phyloP scores from a whole-genome alignment of 2,113 vertebrate species.

The Tragelaphus buxtoni region DNA sequence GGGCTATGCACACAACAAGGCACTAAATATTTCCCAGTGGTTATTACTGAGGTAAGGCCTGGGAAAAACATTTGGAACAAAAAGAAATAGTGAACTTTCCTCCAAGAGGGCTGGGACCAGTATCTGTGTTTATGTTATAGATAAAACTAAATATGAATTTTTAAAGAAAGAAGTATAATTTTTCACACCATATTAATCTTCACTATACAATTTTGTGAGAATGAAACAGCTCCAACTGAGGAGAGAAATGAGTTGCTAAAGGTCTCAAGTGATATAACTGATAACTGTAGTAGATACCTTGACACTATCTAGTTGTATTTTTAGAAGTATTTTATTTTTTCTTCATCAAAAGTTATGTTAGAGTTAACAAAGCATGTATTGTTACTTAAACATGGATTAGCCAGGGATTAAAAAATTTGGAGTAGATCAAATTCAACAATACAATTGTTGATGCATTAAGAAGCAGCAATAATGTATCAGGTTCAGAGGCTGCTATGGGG shows the following conservation, averaged over 20 bases:
- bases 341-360: not conserved
- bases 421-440: not conserved
- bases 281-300: not conserved
- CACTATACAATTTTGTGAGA: not conserved
- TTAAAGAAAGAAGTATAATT: not conserved
- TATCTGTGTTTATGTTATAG: constrained; percentile 29
- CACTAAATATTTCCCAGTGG: constrained; percentile 31
- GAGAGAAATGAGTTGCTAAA: constrained; percentile 32
- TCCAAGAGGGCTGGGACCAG: not conserved
- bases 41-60: constrained; percentile 22
- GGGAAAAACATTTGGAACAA: constrained; percentile 30
- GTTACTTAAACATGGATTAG: constrained; percentile 21
- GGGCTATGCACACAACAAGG: not conserved
- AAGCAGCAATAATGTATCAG: not conserved
- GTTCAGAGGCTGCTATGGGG: not conserved
- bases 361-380: constrained; percentile 10
- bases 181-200: constrained; percentile 22
- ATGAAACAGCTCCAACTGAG: not conserved
- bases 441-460: not conserved
- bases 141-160: not conserved
- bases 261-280: not conserved
- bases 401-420: constrained; percentile 12
- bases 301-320: not conserved
- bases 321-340: constrained; percentile 30
- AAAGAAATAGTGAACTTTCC: not conserved